Conservation (phyloP, 92 coral and sea anemone species). For the Bergia puertoricense region DNA sequence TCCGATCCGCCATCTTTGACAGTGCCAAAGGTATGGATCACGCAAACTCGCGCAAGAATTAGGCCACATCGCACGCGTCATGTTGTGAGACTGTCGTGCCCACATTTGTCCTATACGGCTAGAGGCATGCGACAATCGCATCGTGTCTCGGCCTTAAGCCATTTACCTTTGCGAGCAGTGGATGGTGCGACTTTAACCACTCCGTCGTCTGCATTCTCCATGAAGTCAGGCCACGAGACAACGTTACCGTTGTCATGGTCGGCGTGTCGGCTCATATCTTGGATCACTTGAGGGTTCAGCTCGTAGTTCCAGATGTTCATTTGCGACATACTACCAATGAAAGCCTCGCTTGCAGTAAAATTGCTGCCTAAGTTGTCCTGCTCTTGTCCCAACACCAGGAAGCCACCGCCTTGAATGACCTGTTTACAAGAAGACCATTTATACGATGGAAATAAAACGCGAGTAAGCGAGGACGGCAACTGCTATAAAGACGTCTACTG, state of each 20-base stretch:
- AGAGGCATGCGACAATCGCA: neutral
- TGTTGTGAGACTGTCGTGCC: no score
- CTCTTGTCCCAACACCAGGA: slow-evolving; percentile 89
- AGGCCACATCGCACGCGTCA: no score
- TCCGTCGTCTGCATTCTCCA: slow-evolving; percentile 61
- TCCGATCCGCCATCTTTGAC: no score
- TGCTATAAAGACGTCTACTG: no score
- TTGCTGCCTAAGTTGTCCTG: slow-evolving; percentile 86
- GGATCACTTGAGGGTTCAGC: slow-evolving; percentile 57
- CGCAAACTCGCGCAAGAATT: no score
- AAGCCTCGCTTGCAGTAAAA: slow-evolving; percentile 93
- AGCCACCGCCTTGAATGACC: slow-evolving; percentile 87
- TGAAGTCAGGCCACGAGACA: slow-evolving; percentile 90
- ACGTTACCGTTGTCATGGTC: slow-evolving; percentile 76
- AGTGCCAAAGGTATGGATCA: no score
- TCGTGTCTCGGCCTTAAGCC: neutral
- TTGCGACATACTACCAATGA: slow-evolving; percentile 87
- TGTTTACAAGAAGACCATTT: neutral
- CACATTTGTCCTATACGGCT: neutral
- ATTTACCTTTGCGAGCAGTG: slow-evolving; percentile 71
- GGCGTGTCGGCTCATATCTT: slow-evolving; percentile 70
- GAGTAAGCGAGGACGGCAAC: no score
- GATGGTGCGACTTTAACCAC: slow-evolving; percentile 71
- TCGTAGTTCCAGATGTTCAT: slow-evolving; percentile 89
- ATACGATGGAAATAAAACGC: neutral